Conservation (phyloP, 2,797 vertebrate species). For the Prionace glauca region DNA sequence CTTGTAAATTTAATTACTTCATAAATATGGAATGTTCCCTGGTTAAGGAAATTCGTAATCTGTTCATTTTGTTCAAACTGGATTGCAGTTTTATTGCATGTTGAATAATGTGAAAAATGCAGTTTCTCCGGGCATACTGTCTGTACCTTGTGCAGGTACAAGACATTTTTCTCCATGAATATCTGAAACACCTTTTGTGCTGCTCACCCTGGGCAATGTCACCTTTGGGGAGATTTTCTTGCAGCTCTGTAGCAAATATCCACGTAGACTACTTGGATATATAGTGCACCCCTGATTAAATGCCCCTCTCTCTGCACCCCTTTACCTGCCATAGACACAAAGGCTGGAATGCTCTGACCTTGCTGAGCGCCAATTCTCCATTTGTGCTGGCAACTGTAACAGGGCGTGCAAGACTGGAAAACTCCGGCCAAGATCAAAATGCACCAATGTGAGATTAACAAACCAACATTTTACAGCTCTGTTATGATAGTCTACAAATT, state of each 20-base stretch:
- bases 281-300: background rate
- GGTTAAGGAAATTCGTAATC: background rate
- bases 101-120: conserved; percentile 25
- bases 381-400: no score
- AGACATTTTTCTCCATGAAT: no score
- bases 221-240: background rate
- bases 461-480: background rate
- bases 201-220: background rate
- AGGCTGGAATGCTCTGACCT: no score
- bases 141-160: background rate
- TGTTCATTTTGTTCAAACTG: background rate
- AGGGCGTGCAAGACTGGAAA: no score
- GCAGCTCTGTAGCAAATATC: background rate
- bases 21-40: background rate
- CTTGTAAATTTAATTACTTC: conserved; percentile 27
- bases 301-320: background rate
- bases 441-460: background rate
- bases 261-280: background rate
- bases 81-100: background rate
- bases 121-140: background rate
- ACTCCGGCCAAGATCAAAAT: background rate
- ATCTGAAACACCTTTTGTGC: background rate
- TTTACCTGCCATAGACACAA: background rate
- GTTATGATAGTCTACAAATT: background rate
- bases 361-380: no score